Conservation (phyloP, 1,140 invertebrate genomes). For the Heliconius congener region DNA sequence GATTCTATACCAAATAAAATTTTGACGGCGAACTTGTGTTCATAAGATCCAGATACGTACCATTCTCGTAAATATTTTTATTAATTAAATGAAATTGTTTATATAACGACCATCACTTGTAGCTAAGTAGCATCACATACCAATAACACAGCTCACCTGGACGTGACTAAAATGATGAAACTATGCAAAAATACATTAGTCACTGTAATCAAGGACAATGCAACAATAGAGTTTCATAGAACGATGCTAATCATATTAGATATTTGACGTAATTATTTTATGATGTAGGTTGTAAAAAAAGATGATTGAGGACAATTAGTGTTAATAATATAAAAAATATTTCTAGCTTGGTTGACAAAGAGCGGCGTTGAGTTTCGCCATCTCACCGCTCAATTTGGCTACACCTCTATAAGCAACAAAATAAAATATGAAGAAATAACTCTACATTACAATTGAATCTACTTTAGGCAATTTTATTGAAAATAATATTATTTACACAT, state of each 20-base stretch:
- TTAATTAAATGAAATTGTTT: not conserved
- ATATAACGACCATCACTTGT: not conserved
- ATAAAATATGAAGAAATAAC: no score
- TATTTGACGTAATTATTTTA: constrained; percentile 2
- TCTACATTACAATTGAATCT: no score
- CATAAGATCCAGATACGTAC: no score
- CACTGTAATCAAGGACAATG: constrained; percentile 12
- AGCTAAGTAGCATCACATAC: not conserved
- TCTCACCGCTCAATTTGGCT: no score
- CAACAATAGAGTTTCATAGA: constrained; percentile 5
- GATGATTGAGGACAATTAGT: not conserved
- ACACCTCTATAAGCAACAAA: no score
- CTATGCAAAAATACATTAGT: constrained; percentile 12
- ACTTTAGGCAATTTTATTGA: no score
- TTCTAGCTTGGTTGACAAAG: not conserved
- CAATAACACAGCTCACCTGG: not conserved
- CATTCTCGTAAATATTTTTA: not conserved
- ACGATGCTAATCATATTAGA: not conserved
- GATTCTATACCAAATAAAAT: no score
- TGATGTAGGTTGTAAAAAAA: not conserved
- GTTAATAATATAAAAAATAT: no score
- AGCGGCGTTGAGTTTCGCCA: not conserved
- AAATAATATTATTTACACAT: no score
- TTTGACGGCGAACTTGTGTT: no score
- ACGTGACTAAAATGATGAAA: constrained; percentile 15